Evolutionary conservation across 2,888 invertebrate genomes (phyloP).

Genomic region (Timema podura): DNA sequence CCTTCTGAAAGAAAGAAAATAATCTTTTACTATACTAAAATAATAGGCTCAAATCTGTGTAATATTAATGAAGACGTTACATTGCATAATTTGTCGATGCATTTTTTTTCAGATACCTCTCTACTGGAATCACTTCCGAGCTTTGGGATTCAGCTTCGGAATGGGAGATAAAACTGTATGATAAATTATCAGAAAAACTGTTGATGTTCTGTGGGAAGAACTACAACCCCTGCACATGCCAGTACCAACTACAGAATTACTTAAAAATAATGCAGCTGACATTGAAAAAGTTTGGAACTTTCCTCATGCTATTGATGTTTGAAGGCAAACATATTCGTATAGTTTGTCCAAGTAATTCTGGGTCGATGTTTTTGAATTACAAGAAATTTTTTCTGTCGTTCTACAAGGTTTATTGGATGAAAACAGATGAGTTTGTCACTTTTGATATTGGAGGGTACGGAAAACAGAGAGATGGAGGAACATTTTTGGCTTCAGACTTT

Average conservation of each 20-base stretch:
- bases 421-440: background rate
- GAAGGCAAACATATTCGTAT: slow-evolving; percentile 15
- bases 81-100: background rate
- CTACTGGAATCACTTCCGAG: background rate
- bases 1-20: too few species aligned
- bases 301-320: background rate
- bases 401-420: background rate
- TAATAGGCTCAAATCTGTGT: too few species aligned
- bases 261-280: slow-evolving; percentile 1
- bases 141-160: slow-evolving; percentile 9
- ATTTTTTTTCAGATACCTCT: slow-evolving; percentile 10
- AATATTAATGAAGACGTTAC: too few species aligned
- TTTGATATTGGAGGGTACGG: background rate
- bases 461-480: slow-evolving; percentile 1
- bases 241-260: background rate
- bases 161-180: slow-evolving; percentile 11
- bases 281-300: slow-evolving; percentile 11
- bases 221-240: background rate
- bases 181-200: slow-evolving; percentile 4
- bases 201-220: background rate
- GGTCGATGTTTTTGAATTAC: slow-evolving; percentile 10
- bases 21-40: too few species aligned
- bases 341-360: background rate
- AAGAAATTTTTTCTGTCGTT: slow-evolving; percentile 5
- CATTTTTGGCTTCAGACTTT: slow-evolving; percentile 11